A percentile compares a stretch with the other conserved stretches of the same genome.
Conservation (phyloP, 2,888 invertebrate genomes). For the Tetanocera ferruginea region DNA sequence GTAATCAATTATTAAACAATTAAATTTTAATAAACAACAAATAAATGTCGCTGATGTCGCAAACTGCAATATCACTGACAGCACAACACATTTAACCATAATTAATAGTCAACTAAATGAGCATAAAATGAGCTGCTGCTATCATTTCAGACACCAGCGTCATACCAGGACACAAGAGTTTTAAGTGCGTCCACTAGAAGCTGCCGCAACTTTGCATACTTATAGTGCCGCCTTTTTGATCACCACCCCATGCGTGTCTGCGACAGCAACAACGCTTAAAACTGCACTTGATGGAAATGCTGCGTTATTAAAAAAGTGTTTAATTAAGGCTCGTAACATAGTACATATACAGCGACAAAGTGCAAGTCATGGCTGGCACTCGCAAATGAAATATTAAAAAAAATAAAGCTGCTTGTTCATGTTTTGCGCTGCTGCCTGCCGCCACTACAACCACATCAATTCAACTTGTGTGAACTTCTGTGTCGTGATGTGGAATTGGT, state of each 20-base stretch:
- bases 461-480: too few species aligned
- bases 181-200: not conserved
- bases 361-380: too few species aligned
- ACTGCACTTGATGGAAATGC: not conserved
- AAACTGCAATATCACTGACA: not conserved
- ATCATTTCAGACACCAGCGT: not conserved
- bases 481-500: too few species aligned
- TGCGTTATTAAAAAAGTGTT: not conserved
- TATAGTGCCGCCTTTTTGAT: not conserved
- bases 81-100: not conserved
- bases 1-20: too few species aligned
- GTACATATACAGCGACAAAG: too few species aligned
- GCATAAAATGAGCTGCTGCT: conserved; percentile 7
- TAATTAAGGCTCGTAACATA: not conserved
- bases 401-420: too few species aligned
- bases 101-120: conserved; percentile 24
- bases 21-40: not conserved
- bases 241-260: not conserved
- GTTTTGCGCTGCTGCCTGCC: too few species aligned
- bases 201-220: not conserved
- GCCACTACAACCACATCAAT: too few species aligned
- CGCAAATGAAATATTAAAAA: too few species aligned
- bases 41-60: not conserved
- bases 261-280: not conserved
- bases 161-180: not conserved